Evolutionary conservation across 1,140 invertebrate genomes (phyloP), one percentile per base, ranked within the genome.

Genomic region (Cardiocondyla obscurior): DNA sequence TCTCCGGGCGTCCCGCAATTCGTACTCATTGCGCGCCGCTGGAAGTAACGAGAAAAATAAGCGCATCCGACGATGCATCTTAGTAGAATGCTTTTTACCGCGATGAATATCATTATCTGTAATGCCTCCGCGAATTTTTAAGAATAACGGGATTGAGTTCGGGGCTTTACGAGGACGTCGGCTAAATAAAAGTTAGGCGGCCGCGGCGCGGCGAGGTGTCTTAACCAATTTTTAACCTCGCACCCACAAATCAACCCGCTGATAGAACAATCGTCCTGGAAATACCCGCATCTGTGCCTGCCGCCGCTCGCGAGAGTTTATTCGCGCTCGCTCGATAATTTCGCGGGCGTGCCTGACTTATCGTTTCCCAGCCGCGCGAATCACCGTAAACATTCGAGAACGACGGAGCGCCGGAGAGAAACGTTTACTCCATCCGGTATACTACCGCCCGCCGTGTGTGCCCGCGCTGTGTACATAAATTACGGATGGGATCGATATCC

Each of bases 401-500:
- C 12, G 8, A 1, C 1, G 6, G 16, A 10, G 57, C n/a, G n/a
- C n/a, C n/a, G 2, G 30, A 14, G 19, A 22, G 8, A 25, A 16
- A 0, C 25, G 30, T 10, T 22, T 65, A 36, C 16, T 53, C 10
- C 60, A 28, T 28, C 73, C 36, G 8, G 42, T 36, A 14, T 22
- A 25, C 42, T 1, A 14, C 36, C 57, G 55, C 10, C 49, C 65
- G 67, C 46, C 46, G 46, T 51, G 79, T 53, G 53, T 46, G 30
- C 62, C 53, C 30, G 46, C 39, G 19, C n/a, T 25, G 67, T 70
- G 72, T 60, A 82, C 70, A 86, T 86, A 86, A 86, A 86, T 86
- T 86, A 86, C 84, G n/a, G 36, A 51, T 57, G 55, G 51, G 49
- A 72, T 86, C 85, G 84, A 86, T 86, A 86, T 49, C 72, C 69